Evolutionary conservation across 2,113 vertebrate genomes (phyloP).

Genomic region (Leucopsar rothschildi): DNA sequence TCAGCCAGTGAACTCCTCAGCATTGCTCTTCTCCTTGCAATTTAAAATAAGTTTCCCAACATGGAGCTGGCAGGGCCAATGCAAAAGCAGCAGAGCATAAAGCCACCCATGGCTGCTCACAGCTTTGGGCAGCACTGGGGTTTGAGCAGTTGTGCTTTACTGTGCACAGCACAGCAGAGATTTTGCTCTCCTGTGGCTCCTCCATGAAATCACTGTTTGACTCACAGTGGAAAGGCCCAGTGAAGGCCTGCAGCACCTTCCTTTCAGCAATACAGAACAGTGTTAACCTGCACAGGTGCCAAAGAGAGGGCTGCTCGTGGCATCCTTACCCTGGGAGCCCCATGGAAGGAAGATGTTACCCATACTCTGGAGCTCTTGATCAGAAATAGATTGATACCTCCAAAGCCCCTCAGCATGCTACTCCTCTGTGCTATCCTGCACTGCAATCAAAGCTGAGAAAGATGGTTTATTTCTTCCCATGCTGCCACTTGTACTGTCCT

Average conservation of each 20-base stretch:
- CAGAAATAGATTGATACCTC: neutral
- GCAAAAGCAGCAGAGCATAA: neutral
- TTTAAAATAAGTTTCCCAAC: neutral
- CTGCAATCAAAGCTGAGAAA: neutral
- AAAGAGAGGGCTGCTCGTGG: neutral
- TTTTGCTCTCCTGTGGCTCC: neutral
- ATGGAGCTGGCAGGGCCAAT: neutral
- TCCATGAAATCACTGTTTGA: neutral
- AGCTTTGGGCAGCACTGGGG: neutral
- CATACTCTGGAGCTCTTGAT: neutral
- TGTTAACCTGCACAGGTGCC: neutral
- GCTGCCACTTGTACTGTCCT: neutral
- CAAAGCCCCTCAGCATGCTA: neutral
- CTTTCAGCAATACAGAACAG: neutral
- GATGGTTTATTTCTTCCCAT: neutral
- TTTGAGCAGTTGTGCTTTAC: neutral
- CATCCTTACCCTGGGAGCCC: neutral
- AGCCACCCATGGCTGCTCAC: neutral
- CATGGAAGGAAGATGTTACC: neutral
- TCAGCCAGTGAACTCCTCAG: neutral
- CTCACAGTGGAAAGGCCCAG: neutral
- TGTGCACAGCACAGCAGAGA: neutral
- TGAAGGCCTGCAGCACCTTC: neutral
- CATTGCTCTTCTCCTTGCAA: neutral
- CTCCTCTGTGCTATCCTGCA: neutral